Percentiles rank a stretch among this genome's conserved stretches.
phyloP scores from a whole-genome alignment of 1,140 invertebrate species.

The Acromyrmex echinatior region DNA sequence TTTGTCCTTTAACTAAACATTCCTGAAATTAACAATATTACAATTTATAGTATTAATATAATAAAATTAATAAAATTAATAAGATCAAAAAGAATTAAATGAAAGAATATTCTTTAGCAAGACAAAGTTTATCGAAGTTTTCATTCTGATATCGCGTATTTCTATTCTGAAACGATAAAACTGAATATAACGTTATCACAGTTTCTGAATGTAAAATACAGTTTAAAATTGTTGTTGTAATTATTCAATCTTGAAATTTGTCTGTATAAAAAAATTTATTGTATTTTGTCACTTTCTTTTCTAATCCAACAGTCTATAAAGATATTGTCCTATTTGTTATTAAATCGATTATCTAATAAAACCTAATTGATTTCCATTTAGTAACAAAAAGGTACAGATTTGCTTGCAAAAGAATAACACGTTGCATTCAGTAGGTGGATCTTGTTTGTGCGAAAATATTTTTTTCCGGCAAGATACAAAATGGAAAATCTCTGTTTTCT shows the following conservation, averaged over 20 bases:
- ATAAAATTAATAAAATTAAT: conserved; percentile 2
- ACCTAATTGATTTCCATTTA: not conserved
- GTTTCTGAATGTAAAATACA: not conserved
- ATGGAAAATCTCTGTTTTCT: conserved; percentile 40
- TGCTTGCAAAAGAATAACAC: not conserved
- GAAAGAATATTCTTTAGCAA: not conserved
- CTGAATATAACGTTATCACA: not conserved
- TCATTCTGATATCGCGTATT: not conserved
- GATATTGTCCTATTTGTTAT: not conserved
- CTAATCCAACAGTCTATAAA: not conserved
- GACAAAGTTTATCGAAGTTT: not conserved
- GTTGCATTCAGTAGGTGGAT: not conserved
- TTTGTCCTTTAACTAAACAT: not conserved
- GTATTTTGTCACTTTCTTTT: not conserved
- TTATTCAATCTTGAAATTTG: not conserved
- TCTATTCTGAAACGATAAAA: not conserved
- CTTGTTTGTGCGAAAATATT: conserved; percentile 37
- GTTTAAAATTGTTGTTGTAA: not conserved
- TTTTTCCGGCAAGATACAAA: conserved; percentile 42
- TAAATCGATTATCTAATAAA: not conserved
- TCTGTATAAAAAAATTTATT: not conserved
- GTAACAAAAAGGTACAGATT: not conserved
- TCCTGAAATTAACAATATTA: conserved; percentile 2
- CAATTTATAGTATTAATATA: conserved; percentile 2
- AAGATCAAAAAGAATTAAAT: not conserved